Conservation (phyloP, 2,113 vertebrate species). For the Anarrhichthys ocellatus region DNA sequence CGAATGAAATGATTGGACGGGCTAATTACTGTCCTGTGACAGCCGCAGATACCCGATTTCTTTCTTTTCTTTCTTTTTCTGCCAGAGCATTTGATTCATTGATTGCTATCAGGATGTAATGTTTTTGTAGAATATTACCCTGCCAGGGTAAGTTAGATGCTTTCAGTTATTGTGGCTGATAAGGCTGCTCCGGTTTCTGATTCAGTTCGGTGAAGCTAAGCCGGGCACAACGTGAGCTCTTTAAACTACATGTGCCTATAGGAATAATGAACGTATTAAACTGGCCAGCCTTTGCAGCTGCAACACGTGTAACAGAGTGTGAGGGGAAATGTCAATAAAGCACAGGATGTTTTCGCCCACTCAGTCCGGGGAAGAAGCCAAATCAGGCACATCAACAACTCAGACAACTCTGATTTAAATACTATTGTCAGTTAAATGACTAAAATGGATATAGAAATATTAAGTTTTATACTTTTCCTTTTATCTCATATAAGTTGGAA, state of each 20-base stretch:
- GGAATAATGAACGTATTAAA: not conserved
- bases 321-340: not conserved
- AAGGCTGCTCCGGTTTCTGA: not conserved
- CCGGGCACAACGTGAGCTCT: not conserved
- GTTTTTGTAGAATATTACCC: not conserved
- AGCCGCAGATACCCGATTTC: not conserved
- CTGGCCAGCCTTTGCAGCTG: not conserved
- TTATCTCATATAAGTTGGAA: not conserved
- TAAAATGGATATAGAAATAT: not conserved
- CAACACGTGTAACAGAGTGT: not conserved
- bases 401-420: not conserved
- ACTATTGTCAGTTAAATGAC: not conserved
- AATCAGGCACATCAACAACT: not conserved
- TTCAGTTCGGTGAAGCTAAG: not conserved
- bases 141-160: not conserved
- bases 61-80: not conserved
- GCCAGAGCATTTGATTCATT: not conserved
- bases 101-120: not conserved
- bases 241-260: not conserved
- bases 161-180: conserved; percentile 1
- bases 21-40: not conserved
- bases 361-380: not conserved
- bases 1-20: not conserved
- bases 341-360: not conserved
- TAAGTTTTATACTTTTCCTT: not conserved